Evolutionary conservation across 2,113 vertebrate genomes (phyloP).

Genomic region (Zapornia atra): DNA sequence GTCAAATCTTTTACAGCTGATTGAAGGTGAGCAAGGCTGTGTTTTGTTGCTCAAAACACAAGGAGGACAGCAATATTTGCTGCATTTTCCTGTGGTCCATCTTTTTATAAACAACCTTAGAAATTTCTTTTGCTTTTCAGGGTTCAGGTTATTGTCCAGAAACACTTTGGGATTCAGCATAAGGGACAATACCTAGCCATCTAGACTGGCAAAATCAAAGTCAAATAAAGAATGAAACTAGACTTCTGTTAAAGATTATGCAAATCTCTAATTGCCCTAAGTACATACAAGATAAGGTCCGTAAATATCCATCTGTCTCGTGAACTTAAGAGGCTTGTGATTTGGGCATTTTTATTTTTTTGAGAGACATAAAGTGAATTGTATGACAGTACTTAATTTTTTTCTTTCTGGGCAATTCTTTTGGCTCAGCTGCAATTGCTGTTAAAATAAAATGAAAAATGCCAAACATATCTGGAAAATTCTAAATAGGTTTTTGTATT

Average conservation of each 20-base stretch:
- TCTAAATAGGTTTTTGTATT: neutral
- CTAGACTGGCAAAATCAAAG: neutral
- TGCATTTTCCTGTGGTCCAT: neutral
- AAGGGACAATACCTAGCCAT: neutral
- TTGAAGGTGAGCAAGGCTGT: neutral
- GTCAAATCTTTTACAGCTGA: neutral
- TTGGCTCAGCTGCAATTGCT: neutral
- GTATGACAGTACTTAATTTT: neutral
- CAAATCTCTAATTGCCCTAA: neutral
- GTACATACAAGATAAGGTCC: neutral
- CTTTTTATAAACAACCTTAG: neutral
- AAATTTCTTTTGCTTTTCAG: neutral
- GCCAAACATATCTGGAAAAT: neutral
- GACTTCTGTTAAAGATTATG: neutral
- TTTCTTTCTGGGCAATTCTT: neutral
- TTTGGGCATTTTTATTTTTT: neutral
- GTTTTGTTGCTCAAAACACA: neutral
- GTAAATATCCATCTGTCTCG: neutral
- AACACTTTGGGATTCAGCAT: neutral
- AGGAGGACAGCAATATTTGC: neutral
- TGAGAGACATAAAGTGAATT: neutral
- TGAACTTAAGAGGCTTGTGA: neutral
- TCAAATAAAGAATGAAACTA: neutral
- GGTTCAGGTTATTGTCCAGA: neutral
- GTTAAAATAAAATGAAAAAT: neutral